Evolutionary conservation across 2,113 vertebrate species (phyloP).

Genomic region (Amia ocellicauda): DNA sequence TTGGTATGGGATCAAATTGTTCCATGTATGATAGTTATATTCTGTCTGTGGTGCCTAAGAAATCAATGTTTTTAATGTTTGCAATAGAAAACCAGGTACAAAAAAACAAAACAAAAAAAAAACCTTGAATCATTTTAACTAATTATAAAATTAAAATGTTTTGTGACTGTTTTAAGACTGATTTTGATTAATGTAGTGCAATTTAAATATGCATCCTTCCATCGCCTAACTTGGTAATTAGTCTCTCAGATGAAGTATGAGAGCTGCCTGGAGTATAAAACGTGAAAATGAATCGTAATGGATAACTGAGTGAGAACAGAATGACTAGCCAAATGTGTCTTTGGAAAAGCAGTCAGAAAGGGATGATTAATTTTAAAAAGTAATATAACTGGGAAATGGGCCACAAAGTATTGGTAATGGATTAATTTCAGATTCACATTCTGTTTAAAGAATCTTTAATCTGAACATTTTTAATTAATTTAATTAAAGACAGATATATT

Average conservation of each 20-base stretch:
- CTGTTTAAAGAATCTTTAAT: conserved; percentile 19
- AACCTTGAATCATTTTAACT: conserved; percentile 5
- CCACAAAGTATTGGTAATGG: conserved; percentile 23
- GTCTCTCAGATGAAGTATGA: conserved; percentile 51
- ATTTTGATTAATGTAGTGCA: conserved; percentile 62
- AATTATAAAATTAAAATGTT: conserved; percentile 51
- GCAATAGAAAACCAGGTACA: not conserved
- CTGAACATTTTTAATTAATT: conserved; percentile 16
- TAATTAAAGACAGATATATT: conserved; percentile 7
- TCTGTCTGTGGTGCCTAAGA: not conserved
- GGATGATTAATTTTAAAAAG: conserved; percentile 29
- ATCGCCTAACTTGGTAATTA: conserved; percentile 54
- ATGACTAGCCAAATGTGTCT: conserved; percentile 21
- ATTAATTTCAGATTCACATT: conserved; percentile 27
- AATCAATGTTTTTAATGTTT: not conserved
- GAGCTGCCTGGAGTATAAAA: conserved; percentile 41
- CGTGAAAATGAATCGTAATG: conserved; percentile 33
- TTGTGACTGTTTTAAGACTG: conserved; percentile 50
- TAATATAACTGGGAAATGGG: conserved; percentile 28
- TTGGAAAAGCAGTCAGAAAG: conserved; percentile 10
- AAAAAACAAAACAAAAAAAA: too few species aligned
- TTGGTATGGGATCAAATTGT: too few species aligned
- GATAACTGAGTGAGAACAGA: conserved; percentile 27
- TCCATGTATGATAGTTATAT: too few species aligned
- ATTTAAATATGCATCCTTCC: conserved; percentile 49